Conservation (phyloP, 2,797 vertebrate species). For the Malacoraja senta region DNA sequence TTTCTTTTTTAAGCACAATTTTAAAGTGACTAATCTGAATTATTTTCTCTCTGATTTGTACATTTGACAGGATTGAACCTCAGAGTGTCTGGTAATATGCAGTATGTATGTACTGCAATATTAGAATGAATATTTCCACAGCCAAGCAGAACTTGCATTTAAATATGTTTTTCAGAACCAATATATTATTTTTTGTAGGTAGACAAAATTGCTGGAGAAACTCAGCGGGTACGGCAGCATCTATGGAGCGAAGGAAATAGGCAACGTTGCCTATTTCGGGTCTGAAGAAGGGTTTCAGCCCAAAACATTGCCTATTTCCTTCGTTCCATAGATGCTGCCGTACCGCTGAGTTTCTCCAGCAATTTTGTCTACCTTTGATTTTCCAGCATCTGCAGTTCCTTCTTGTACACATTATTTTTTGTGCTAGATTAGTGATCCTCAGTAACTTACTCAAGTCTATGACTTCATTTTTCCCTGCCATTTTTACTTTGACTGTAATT, state of each 20-base stretch:
- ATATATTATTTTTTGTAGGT: background rate
- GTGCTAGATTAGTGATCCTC: background rate
- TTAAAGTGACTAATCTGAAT: background rate
- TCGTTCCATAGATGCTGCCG: no score
- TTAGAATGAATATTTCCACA: background rate
- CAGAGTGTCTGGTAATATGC: background rate
- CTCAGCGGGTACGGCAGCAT: no score
- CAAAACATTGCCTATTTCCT: no score
- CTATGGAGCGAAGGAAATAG: no score
- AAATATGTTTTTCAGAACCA: background rate
- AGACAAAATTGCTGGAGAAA: no score
- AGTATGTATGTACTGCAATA: background rate
- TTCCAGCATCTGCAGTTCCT: no score
- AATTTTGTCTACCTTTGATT: no score
- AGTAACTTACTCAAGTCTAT: background rate
- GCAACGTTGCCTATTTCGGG: no score
- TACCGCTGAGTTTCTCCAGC: no score
- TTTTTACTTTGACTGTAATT: slow-evolving; percentile 10
- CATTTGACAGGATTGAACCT: background rate
- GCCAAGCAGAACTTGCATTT: background rate
- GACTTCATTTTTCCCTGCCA: background rate
- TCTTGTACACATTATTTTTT: background rate
- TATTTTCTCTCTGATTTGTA: background rate
- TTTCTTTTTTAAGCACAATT: no score
- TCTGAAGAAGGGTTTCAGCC: no score